Percentiles rank a stretch among this genome's conserved stretches.
phyloP scores from a whole-genome alignment of 2,888 invertebrate species.

The Nesidiocoris tenuis region DNA sequence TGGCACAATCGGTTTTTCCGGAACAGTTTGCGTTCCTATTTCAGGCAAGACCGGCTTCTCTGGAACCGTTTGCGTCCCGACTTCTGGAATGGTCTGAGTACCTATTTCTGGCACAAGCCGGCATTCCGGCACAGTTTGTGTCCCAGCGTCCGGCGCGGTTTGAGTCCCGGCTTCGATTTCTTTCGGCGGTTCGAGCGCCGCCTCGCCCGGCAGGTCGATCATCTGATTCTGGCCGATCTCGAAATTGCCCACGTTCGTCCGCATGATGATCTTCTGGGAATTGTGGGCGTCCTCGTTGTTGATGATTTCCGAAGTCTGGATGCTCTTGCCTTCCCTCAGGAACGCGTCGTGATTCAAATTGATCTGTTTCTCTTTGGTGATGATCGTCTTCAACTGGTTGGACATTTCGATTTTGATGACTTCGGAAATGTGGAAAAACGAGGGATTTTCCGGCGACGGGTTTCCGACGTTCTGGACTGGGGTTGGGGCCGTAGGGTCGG shows the following conservation, averaged over 20 bases:
- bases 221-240: slow-evolving; percentile 25
- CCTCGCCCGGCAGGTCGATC: slow-evolving; percentile 3
- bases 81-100: neutral
- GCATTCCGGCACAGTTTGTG: slow-evolving; percentile 12
- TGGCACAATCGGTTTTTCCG: neutral
- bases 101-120: neutral
- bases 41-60: neutral
- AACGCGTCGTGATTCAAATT: slow-evolving; percentile 39
- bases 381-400: slow-evolving; percentile 44
- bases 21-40: neutral
- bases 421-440: slow-evolving; percentile 46
- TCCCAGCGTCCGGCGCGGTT: slow-evolving; percentile 13
- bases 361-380: slow-evolving; percentile 47
- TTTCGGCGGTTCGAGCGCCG: neutral
- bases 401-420: slow-evolving; percentile 47
- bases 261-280: slow-evolving; percentile 34
- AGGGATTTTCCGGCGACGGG: slow-evolving; percentile 22
- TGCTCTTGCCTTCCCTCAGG: slow-evolving; percentile 19
- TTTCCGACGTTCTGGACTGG: slow-evolving; percentile 5
- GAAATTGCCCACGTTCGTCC: slow-evolving; percentile 36
- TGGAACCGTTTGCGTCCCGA: neutral
- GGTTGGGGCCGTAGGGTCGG: neutral
- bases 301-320: slow-evolving; percentile 40
- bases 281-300: slow-evolving; percentile 40
- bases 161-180: slow-evolving; percentile 18